Base-by-base conservation (phyloP, 2,888 invertebrate genomes). In the Leucania comma region DNA sequence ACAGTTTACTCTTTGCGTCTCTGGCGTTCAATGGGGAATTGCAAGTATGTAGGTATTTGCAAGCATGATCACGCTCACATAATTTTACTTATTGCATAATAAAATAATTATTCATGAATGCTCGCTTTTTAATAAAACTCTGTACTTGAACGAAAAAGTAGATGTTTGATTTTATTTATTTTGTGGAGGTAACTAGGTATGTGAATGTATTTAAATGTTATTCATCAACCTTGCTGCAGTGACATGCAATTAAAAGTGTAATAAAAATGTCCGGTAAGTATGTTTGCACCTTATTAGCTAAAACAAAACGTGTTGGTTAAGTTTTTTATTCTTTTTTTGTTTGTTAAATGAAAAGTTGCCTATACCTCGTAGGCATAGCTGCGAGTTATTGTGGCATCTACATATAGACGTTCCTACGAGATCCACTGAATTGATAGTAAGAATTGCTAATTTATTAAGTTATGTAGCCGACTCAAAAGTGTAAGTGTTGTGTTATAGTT, bases 201-300 rank as follows among this genome's bases (percentile, higher is more conserved):
- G 81, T 85, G 85, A 85, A 83, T 82, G 85, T 81, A 74, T 70
- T 75, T 64, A 76, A 80, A 83, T 81, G 74, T 79, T 80, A 76
- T 78, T 68, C 71, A 78, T 72, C 77, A 85, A 84, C 88, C 88
- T 88, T 88, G 88, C 75, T 64, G 68, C 51, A 77, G 75, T 82
- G 85, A 86, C 83, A 87, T 80, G 82, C 75, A 77, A 81, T 83
- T 77, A 77, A 77, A 83, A 75, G 32, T 67, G 57, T 72, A 71
- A 79, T 75, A 73, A 76, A 68, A 71, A 68, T 68, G 54, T 38
- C 58, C 58, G 66, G 26, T 57, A 57, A 63, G 42, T 72, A 24
- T 70, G 56, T 62, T 66, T 75, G 58, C 32, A 50, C 35, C 68
- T 68, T 60, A 69, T 58, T 60, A 59, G 65, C 22, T 35, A 57